Conservation (phyloP, 2,888 invertebrate genomes). For the Hypsopygia costalis region DNA sequence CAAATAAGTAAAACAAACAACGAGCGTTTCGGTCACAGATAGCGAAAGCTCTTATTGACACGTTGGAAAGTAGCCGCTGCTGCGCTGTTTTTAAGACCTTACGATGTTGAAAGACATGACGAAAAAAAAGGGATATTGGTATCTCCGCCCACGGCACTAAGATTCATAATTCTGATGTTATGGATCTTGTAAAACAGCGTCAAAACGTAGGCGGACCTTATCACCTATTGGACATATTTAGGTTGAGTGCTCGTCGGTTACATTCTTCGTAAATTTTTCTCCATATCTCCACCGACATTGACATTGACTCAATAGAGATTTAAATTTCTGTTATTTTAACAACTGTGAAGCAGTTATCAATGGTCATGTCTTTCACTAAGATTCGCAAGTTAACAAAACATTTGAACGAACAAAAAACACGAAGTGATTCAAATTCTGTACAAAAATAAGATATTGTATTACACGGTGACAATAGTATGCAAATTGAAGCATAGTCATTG, state of each 20-base stretch:
- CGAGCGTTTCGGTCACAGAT: conserved; percentile 63
- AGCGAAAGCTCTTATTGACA: conserved; percentile 79
- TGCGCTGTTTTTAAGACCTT: conserved; percentile 32
- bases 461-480: background rate
- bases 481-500: conserved; percentile 3
- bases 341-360: background rate
- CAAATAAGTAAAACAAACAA: conserved; percentile 68
- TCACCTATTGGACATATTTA: conserved; percentile 59
- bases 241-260: conserved; percentile 53
- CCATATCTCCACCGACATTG: conserved; percentile 8
- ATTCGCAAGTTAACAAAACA: too few relatives aligned
- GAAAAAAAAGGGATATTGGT: conserved; percentile 20
- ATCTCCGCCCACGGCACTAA: conserved; percentile 28
- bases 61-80: conserved; percentile 67
- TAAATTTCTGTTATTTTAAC: background rate
- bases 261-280: conserved; percentile 36
- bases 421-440: too few relatives aligned
- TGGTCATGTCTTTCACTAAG: too few relatives aligned
- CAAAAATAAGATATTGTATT: too few relatives aligned
- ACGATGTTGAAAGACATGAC: conserved; percentile 8
- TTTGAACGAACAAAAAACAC: too few relatives aligned
- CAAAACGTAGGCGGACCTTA: conserved; percentile 54
- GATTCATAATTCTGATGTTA: conserved; percentile 18
- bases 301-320: conserved; percentile 1
- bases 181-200: conserved; percentile 21